phyloP scores from a whole-genome alignment of 2,888 invertebrate species.

The Drosophila formosana region DNA sequence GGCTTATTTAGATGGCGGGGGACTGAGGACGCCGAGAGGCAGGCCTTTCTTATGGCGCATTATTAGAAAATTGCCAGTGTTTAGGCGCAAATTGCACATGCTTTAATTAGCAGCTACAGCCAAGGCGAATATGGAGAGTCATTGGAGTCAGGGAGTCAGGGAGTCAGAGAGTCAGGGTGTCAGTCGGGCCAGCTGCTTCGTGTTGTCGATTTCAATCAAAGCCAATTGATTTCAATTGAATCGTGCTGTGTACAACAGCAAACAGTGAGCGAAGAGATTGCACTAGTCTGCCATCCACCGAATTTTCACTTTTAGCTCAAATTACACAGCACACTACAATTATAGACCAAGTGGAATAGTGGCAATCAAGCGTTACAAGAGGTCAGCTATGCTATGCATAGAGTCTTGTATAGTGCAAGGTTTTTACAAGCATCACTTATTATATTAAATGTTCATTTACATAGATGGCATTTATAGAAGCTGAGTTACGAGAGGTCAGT shows the following conservation, averaged over 20 bases:
- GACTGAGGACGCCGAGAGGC: not conserved
- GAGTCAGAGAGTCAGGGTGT: slow-evolving; percentile 11
- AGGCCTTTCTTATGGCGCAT: slow-evolving; percentile 25
- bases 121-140: not conserved
- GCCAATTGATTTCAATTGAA: slow-evolving; percentile 71
- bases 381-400: slow-evolving; percentile 1
- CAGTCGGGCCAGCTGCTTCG: slow-evolving; percentile 47
- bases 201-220: slow-evolving; percentile 67
- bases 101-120: slow-evolving; percentile 68
- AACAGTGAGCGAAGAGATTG: slow-evolving; percentile 34
- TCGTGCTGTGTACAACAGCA: slow-evolving; percentile 49
- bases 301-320: slow-evolving; percentile 9
- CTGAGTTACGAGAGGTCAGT: slow-evolving; percentile 10
- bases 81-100: slow-evolving; percentile 65
- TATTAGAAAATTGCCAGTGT: slow-evolving; percentile 52
- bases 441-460: not conserved
- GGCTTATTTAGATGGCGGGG: slow-evolving; percentile 39
- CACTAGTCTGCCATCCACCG: slow-evolving; percentile 24
- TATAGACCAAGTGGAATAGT: not conserved
- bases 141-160: slow-evolving; percentile 7
- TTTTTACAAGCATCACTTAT: not conserved
- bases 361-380: slow-evolving; percentile 1
- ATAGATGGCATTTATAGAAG: not conserved
- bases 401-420: not conserved
- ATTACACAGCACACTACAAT: slow-evolving; percentile 11